These are phyloP conservation scores for Pharmacophagus antenor DNA, from an alignment of 2,888 invertebrate species.

Conservation along the genomic window DNA sequence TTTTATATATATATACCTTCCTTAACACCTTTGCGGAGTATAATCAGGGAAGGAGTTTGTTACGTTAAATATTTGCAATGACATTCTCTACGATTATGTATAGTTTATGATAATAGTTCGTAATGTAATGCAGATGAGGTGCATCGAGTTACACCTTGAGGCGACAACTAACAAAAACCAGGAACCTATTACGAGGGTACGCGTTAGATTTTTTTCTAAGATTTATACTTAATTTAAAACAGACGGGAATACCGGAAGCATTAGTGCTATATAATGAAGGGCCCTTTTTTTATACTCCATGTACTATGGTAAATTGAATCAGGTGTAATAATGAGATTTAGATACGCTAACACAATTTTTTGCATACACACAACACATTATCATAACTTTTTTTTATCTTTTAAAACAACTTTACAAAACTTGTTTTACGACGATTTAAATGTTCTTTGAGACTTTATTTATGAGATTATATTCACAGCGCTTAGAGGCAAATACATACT, in stretches of 20 bases:
- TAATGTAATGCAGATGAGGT: background rate
- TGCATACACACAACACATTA: background rate
- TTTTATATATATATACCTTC: too few species aligned
- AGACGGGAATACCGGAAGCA: slow-evolving; percentile 17
- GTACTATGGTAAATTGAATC: slow-evolving; percentile 19
- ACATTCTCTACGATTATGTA: too few species aligned
- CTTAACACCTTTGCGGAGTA: too few species aligned
- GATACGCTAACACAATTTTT: slow-evolving; percentile 2
- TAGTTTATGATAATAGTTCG: too few species aligned
- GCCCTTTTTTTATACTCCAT: slow-evolving; percentile 1
- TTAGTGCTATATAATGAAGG: slow-evolving; percentile 17
- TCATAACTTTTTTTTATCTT: too few species aligned
- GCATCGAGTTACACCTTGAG: slow-evolving; percentile 3
- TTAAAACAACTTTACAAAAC: too few species aligned
- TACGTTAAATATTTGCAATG: too few species aligned
- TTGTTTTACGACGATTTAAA: too few species aligned
- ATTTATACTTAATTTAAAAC: background rate
- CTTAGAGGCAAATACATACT: too few species aligned
- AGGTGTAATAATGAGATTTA: slow-evolving; percentile 19
- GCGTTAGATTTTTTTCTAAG: slow-evolving; percentile 11
- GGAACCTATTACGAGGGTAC: background rate
- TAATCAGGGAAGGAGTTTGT: too few species aligned
- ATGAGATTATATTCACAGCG: too few species aligned
- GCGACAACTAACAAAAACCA: background rate
- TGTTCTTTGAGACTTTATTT: too few species aligned